A percentile compares a stretch with the other conserved stretches of the same genome.
These are phyloP conservation scores for Microcebus lehilahytsara DNA, from an alignment of 2,113 vertebrate genomes.

Conservation along the genomic window DNA sequence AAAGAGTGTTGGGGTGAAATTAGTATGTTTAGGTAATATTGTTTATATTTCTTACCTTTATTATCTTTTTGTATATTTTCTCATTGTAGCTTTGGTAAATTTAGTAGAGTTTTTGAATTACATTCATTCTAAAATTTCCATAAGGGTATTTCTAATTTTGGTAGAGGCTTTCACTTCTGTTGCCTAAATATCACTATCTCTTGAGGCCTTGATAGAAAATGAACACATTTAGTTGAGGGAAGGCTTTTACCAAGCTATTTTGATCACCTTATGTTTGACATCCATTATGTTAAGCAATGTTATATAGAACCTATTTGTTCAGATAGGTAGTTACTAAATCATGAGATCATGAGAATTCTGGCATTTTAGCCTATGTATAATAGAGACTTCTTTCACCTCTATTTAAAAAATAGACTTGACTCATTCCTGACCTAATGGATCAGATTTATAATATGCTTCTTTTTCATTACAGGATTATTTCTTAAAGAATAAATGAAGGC, in stretches of 20 bases:
- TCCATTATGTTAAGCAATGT: not conserved
- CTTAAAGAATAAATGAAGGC: constrained; percentile 31
- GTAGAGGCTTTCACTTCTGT: not conserved
- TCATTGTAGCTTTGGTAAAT: not conserved
- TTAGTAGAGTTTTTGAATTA: not conserved
- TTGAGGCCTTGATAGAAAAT: not conserved
- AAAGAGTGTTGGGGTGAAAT: not conserved
- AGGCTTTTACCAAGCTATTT: not conserved
- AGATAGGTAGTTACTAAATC: not conserved
- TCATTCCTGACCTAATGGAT: constrained; percentile 3
- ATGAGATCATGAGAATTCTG: not conserved
- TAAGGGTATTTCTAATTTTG: not conserved
- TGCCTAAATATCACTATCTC: not conserved
- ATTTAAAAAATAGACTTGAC: not conserved
- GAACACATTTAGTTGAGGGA: not conserved
- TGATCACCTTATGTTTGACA: not conserved
- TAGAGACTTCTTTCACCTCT: not conserved
- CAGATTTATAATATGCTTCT: constrained; percentile 1
- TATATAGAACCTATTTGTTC: not conserved
- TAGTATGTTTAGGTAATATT: not conserved
- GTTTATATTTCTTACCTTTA: not conserved
- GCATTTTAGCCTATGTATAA: not conserved
- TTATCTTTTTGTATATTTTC: not conserved
- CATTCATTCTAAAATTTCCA: not conserved
- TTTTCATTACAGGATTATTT: constrained; percentile 52